phyloP scores from a whole-genome alignment of 2,888 invertebrate species.

The Adelphocoris suturalis region DNA sequence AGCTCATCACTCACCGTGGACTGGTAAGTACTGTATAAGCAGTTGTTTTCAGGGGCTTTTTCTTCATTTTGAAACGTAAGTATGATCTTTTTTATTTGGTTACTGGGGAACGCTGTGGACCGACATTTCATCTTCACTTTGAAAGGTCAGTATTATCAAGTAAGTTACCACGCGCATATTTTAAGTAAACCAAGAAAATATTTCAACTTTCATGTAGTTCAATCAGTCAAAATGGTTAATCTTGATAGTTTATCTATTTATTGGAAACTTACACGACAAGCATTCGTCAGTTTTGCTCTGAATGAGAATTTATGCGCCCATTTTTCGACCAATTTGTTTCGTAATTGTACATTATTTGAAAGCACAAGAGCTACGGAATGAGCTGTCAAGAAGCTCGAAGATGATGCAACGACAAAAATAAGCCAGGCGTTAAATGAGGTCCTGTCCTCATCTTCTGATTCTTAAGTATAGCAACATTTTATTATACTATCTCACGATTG shows the following conservation, averaged over 20 bases:
- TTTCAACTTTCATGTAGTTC: neutral
- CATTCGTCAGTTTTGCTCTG: neutral
- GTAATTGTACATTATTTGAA: neutral
- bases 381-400: constrained; percentile 51
- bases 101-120: neutral
- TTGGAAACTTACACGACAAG: neutral
- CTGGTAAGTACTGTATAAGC: constrained; percentile 38
- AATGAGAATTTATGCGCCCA: neutral
- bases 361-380: constrained; percentile 38
- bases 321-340: too few species aligned
- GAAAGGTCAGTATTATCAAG: constrained; percentile 56
- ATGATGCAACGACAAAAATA: constrained; percentile 15
- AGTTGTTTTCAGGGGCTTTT: constrained; percentile 32
- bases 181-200: constrained; percentile 6
- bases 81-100: constrained; percentile 34
- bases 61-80: constrained; percentile 5
- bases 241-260: neutral
- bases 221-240: constrained; percentile 8
- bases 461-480: constrained; percentile 66
- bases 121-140: neutral
- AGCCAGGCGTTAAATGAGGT: constrained; percentile 59
- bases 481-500: neutral
- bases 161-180: constrained; percentile 26
- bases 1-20: neutral
- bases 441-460: constrained; percentile 67